A percentile compares a stretch with the other conserved stretches of the same genome.
phyloP scores from a whole-genome alignment of 2,888 invertebrate genomes.

The Apamea anceps region DNA sequence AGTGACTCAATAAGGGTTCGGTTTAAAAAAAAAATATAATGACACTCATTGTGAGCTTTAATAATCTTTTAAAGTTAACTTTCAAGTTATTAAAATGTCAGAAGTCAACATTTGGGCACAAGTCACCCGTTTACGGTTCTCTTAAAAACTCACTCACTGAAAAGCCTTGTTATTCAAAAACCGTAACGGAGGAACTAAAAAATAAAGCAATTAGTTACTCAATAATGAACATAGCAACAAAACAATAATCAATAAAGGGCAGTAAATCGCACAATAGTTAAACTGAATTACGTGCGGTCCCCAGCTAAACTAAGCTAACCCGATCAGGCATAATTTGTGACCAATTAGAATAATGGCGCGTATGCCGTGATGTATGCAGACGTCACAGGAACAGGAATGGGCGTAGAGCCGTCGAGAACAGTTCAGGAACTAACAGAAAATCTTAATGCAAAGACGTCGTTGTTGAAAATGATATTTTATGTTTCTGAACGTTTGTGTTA shows the following conservation, averaged over 20 bases:
- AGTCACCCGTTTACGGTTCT: not conserved
- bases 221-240: constrained; percentile 50
- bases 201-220: not conserved
- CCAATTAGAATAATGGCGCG: constrained; percentile 90
- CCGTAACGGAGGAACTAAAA: not conserved
- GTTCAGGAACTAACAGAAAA: not conserved
- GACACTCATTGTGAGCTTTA: too few relatives aligned
- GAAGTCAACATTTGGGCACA: not conserved
- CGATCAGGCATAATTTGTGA: constrained; percentile 90
- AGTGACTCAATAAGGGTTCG: too few relatives aligned
- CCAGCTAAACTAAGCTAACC: constrained; percentile 88
- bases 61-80: too few relatives aligned
- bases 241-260: constrained; percentile 74
- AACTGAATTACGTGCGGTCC: constrained; percentile 82
- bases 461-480: not conserved
- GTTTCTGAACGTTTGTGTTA: not conserved
- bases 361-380: constrained; percentile 88
- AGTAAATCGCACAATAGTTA: constrained; percentile 79
- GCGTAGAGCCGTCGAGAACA: constrained; percentile 66
- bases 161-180: not conserved
- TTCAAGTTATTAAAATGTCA: not conserved
- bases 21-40: too few relatives aligned
- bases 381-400: constrained; percentile 70
- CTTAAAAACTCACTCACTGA: not conserved
- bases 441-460: not conserved